A percentile compares a stretch with the other conserved stretches of the same genome.
phyloP scores from a whole-genome alignment of 2,888 invertebrate genomes.

The Hetaerina titia region DNA sequence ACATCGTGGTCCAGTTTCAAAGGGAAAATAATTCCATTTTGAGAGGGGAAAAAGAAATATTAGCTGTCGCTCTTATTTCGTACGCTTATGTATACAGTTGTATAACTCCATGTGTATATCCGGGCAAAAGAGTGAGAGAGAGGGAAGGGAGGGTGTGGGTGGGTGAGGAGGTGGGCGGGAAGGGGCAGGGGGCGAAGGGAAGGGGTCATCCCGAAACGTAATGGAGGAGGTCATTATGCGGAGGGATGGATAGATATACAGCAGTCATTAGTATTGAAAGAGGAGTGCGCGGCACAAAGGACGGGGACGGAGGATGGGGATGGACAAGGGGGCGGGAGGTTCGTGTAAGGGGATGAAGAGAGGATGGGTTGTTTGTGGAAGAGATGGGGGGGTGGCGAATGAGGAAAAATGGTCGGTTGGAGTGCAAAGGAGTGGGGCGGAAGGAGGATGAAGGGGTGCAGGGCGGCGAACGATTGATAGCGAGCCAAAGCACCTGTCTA shows the following conservation, averaged over 20 bases:
- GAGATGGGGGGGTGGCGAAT: background rate
- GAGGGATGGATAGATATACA: background rate
- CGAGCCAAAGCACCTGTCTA: background rate
- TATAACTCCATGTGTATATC: slow-evolving; percentile 1
- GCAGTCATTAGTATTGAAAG: slow-evolving; percentile 14
- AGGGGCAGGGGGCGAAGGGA: background rate
- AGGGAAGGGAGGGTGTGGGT: background rate
- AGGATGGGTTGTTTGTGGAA: background rate
- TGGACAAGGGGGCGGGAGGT: background rate
- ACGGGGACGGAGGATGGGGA: background rate
- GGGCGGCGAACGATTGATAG: background rate
- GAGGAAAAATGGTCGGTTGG: background rate
- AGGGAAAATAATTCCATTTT: slow-evolving; percentile 66
- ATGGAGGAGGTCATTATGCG: slow-evolving; percentile 12
- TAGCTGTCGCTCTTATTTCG: slow-evolving; percentile 30
- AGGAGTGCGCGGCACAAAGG: background rate
- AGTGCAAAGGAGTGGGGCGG: background rate
- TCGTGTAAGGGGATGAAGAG: background rate
- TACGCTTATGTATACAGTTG: slow-evolving; percentile 39
- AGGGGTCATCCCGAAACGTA: background rate
- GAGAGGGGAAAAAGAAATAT: slow-evolving; percentile 40
- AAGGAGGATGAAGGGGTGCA: background rate
- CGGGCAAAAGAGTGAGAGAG: background rate
- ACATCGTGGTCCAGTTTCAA: slow-evolving; percentile 43
- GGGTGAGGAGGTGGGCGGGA: background rate